These are phyloP conservation scores for Hippolais icterina DNA, from an alignment of 2,113 vertebrate genomes.

Conservation along the genomic window DNA sequence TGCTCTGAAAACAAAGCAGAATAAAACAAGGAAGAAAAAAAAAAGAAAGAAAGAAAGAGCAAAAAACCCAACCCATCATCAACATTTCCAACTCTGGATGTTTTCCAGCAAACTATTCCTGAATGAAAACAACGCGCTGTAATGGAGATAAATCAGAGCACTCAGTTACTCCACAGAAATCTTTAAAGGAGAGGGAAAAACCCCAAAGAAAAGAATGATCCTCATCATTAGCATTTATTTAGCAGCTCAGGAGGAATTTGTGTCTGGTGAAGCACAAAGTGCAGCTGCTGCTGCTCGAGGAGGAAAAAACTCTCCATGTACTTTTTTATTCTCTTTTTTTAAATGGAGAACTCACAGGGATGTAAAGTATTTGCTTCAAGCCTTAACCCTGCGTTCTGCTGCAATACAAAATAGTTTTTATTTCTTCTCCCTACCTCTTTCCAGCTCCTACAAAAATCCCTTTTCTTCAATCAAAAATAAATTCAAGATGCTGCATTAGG, in stretches of 20 bases:
- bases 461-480: background rate
- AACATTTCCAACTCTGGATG: background rate
- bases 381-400: background rate
- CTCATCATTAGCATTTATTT: background rate
- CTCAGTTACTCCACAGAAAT: background rate
- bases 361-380: background rate
- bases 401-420: background rate
- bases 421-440: background rate
- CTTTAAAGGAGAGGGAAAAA: background rate
- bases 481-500: background rate
- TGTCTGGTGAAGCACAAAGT: background rate
- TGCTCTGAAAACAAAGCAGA: background rate
- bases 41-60: fast-evolving
- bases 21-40: background rate
- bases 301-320: background rate
- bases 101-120: slow-evolving; percentile 33
- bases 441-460: background rate
- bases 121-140: background rate
- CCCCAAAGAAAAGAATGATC: background rate
- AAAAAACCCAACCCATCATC: background rate
- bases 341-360: background rate
- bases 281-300: background rate
- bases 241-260: background rate
- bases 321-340: background rate
- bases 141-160: background rate